Evolutionary conservation across 2,113 vertebrate species (phyloP), one percentile per base, ranked within the genome.

Genomic region (Rousettus leschenaultii): DNA sequence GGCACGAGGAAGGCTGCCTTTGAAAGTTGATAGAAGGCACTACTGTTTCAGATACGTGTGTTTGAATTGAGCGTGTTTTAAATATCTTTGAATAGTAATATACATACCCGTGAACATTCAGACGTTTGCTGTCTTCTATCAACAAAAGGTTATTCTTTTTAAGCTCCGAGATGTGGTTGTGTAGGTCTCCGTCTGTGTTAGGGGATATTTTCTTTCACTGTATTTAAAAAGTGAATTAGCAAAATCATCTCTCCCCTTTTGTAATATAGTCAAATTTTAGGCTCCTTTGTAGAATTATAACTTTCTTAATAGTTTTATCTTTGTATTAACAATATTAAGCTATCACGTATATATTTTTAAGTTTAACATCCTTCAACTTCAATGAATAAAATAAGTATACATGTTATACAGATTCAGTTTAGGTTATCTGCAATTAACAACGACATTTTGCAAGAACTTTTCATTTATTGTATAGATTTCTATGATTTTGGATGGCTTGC

Each of bases 101-200:
- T 61, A 48, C 74, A 71, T 33, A 71, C 45, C 6, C 19, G 1
- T 16, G 68, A 94, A 71, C 89, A 51, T 80, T 94, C 74, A 95
- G 43, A 91, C 73, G 91, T 95, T 96, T 89, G 38, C 73, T 57
- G 22, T 87, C 85, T 95, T 86, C 71, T 97, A 30, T 77, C 89
- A 94, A 84, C 63, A 94, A 94, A 97, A 97, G 74, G 63, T 92
- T 79, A 93, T 91, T 96, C 66, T 89, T 79, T 91, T 82, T 73
- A 87, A 89, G 45, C 21, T 61, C 21, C 7, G 48, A 43, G 24
- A 92, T 66, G 53, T 71, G 51, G 24, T 82, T 70, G 57, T 75
- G 61, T 48, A 92, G 93, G 77, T 85, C 86, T 92, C 66, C 24
- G 26, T 86, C 15, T 71, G 35, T 55, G 53, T 88, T 83, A 83